A percentile compares a stretch with the other conserved stretches of the same genome.
These are phyloP conservation scores for Ophion ventricosus DNA, from an alignment of 2,888 invertebrate genomes.

Conservation along the genomic window DNA sequence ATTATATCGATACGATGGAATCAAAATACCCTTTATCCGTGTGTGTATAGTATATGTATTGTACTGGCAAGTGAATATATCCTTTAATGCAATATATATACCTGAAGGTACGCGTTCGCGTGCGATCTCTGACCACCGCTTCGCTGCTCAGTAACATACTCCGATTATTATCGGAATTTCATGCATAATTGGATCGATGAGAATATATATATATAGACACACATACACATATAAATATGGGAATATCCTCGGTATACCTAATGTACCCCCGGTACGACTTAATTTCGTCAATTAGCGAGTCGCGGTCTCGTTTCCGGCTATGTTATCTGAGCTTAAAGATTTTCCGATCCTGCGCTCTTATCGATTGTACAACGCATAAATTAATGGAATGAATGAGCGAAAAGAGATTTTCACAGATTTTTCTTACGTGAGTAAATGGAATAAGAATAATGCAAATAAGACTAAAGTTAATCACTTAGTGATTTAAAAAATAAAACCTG, in stretches of 20 bases:
- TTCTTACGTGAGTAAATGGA: too few relatives aligned
- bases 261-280: constrained; percentile 45
- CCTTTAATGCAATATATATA: neutral
- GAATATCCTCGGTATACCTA: neutral
- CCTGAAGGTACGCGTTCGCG: constrained; percentile 50
- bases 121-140: constrained; percentile 60
- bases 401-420: neutral
- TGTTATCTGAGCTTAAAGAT: neutral
- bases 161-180: constrained; percentile 64
- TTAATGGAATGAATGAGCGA: constrained; percentile 5
- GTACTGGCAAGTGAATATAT: too few relatives aligned
- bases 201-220: constrained; percentile 34
- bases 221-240: neutral
- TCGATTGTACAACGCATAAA: neutral
- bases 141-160: constrained; percentile 33
- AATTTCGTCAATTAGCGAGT: constrained; percentile 61
- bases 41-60: too few relatives aligned
- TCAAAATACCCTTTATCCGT: neutral
- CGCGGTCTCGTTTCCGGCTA: constrained; percentile 30
- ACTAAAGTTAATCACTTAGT: too few relatives aligned
- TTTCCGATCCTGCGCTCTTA: constrained; percentile 17
- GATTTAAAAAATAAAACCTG: too few relatives aligned
- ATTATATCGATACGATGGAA: too few relatives aligned
- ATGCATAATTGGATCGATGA: constrained; percentile 64
- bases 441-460: too few relatives aligned